Percentiles rank a stretch among this genome's conserved stretches.
These are phyloP conservation scores for Meiosimyza decipiens DNA, from an alignment of 2,888 invertebrate species.

Conservation along the genomic window DNA sequence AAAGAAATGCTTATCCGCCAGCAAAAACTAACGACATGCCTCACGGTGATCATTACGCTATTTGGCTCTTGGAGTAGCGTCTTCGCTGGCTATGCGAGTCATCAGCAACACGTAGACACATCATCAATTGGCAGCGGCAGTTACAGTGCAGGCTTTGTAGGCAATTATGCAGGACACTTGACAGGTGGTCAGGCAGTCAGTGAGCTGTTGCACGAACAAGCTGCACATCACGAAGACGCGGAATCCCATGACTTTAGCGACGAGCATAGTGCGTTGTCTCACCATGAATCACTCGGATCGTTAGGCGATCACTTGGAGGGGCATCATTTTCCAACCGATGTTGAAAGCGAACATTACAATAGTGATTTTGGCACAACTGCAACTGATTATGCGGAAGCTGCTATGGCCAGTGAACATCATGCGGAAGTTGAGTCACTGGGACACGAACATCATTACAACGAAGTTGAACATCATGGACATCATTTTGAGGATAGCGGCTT, in stretches of 20 bases:
- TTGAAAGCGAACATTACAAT: conserved; percentile 41
- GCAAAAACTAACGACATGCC: conserved; percentile 4
- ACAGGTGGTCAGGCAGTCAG: conserved; percentile 51
- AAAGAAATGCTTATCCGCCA: conserved; percentile 10
- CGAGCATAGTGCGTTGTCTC: conserved; percentile 39
- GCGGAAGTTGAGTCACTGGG: conserved; percentile 42
- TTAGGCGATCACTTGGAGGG: conserved; percentile 56
- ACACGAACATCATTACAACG: conserved; percentile 46
- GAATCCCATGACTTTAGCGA: conserved; percentile 48
- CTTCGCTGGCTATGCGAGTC: conserved; percentile 12
- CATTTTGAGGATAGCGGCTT: conserved; percentile 34
- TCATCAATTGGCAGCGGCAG: conserved; percentile 45
- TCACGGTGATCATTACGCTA: background rate
- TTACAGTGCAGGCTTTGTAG: conserved; percentile 51
- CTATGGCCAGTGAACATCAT: conserved; percentile 43
- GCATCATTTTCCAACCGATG: conserved; percentile 54
- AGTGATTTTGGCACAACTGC: conserved; percentile 39
- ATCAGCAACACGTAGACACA: background rate
- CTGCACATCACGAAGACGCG: conserved; percentile 17
- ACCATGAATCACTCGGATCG: conserved; percentile 50
- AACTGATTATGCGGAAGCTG: conserved; percentile 51
- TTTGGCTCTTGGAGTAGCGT: background rate
- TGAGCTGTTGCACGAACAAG: conserved; percentile 45
- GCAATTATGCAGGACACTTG: conserved; percentile 52
- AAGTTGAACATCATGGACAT: conserved; percentile 40